phyloP scores from a whole-genome alignment of 1,140 invertebrate species.

The Megalonaias nervosa region DNA sequence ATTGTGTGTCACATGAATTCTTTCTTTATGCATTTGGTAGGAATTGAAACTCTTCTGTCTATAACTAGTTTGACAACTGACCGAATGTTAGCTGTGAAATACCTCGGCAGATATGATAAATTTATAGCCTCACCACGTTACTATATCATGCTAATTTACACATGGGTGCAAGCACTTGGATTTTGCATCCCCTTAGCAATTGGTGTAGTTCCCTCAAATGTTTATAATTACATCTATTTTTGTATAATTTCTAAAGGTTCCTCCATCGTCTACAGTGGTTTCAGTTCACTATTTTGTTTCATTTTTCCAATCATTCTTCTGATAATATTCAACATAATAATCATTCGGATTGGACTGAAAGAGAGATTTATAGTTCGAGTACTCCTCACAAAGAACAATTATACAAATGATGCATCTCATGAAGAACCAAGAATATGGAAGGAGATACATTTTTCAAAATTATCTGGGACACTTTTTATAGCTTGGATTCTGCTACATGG shows the following conservation, averaged over 20 bases:
- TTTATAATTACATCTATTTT: slow-evolving; percentile 37
- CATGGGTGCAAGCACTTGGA: slow-evolving; percentile 57
- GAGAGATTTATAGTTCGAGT: slow-evolving; percentile 38
- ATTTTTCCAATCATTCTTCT: slow-evolving; percentile 54
- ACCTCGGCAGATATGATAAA: slow-evolving; percentile 42
- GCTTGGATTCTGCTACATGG: slow-evolving; percentile 57
- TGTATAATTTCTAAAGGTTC: slow-evolving; percentile 46
- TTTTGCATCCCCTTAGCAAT: slow-evolving; percentile 56
- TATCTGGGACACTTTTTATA: slow-evolving; percentile 48
- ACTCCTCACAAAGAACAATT: slow-evolving; percentile 47
- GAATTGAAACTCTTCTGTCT: slow-evolving; percentile 48
- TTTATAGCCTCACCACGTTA: slow-evolving; percentile 41
- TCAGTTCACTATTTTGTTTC: slow-evolving; percentile 49
- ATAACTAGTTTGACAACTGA: slow-evolving; percentile 50
- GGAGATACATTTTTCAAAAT: slow-evolving; percentile 46
- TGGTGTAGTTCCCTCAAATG: slow-evolving; percentile 37
- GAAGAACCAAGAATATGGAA: slow-evolving; percentile 42
- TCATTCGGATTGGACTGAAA: slow-evolving; percentile 36
- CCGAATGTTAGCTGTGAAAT: slow-evolving; percentile 51
- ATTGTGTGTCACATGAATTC: slow-evolving; percentile 56
- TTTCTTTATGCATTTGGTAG: slow-evolving; percentile 56
- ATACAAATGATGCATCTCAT: slow-evolving; percentile 41
- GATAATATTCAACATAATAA: slow-evolving; percentile 52
- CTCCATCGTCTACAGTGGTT: slow-evolving; percentile 46
- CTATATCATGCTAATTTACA: slow-evolving; percentile 43